Base-by-base conservation (phyloP, 1,140 invertebrate genomes). In the Drosophila pseudoananassae region DNA sequence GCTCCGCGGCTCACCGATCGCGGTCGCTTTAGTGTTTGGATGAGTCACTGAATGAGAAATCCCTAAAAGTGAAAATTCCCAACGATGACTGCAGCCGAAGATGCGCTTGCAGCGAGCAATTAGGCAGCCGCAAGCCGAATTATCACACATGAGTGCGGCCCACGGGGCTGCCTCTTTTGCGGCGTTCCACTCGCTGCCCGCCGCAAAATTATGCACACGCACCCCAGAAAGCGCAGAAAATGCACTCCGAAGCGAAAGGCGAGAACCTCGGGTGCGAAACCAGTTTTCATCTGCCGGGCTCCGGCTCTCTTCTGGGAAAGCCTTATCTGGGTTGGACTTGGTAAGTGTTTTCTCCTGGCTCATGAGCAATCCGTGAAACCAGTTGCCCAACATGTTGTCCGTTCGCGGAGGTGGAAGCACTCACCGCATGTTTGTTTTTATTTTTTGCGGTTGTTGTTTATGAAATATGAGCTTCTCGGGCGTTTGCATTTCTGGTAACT, bases 161-260 rank as follows among this genome's bases (percentile, higher is more conserved):
- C 51, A 49, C 36, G 7, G 50, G 50, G 12, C 25, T 29, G 33
- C 46, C 58, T 49, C 64, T 66, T 50, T 66, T 54, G 65, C 15
- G 38, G 17, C 75, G 61, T 85, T 85, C 77, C 82, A 75, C 73
- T 52, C 49, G 55, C 49, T 66, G 60, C 25, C 58, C 54, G 61
- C 59, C 50, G 29, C 59, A 60, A 78, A 81, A 82, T 82, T 75
- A 87, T 85, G 83, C 82, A 88, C 82, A 87, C 78, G 82, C 82
- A 87, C 61, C 78, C 71, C 36, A 50, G 46, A 75, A 76, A 52
- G 14, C 46, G 71, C 72, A 49, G 43, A 50, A 73, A 64, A 58
- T 77, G 77, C 76, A 36, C 10, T 10, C 10, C 6, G 25, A 27
- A 66, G 68, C 58, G 45, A 49, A 56, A 46, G 38, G 59, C 57